Evolutionary conservation across 2,113 vertebrate species (phyloP).

Genomic region (mouse (Mus musculus)): GRCm39 chr9:12662001-12662500

Average conservation of each 20-base stretch:
- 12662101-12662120: neutral
- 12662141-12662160: neutral
- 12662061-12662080: neutral
- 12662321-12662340: neutral
- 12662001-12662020: neutral
- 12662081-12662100: neutral
- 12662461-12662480: neutral
- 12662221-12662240: neutral
- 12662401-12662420: neutral
- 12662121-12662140: neutral
- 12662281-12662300: neutral
- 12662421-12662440: neutral
- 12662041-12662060: neutral
- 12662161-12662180: neutral
- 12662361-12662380: neutral
- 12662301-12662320: neutral
- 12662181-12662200: neutral
- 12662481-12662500: neutral
- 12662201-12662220: neutral
- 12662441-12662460: neutral
- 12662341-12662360: neutral
- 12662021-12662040: neutral
- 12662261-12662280: neutral
- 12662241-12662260: neutral
- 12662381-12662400: neutral